phyloP scores from a whole-genome alignment of 2,113 vertebrate genomes.

The Rhynchopsitta pachyrhyncha region DNA sequence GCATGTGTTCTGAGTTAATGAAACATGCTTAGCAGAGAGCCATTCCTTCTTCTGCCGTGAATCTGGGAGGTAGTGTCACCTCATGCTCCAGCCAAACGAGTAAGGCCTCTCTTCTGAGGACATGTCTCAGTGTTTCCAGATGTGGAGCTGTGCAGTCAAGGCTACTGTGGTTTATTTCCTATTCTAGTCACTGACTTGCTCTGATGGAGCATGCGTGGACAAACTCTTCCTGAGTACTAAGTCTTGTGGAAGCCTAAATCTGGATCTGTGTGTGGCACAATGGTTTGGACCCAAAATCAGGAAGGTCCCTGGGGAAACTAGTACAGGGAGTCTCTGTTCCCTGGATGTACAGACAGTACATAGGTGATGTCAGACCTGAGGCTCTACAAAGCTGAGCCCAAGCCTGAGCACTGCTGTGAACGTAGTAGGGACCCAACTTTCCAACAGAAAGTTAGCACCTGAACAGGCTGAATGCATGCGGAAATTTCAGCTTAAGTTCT shows the following conservation, averaged over 20 bases:
- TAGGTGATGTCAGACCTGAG: not conserved
- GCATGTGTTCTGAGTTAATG: not conserved
- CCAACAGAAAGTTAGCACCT: not conserved
- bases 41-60: not conserved
- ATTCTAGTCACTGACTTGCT: not conserved
- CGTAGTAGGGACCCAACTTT: not conserved
- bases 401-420: too few species aligned
- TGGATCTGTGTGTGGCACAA: not conserved
- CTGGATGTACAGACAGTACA: accelerated
- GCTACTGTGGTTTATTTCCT: not conserved
- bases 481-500: not conserved
- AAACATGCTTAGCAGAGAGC: not conserved
- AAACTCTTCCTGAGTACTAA: not conserved
- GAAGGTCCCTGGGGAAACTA: not conserved
- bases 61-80: not conserved
- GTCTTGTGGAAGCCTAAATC: not conserved
- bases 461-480: not conserved
- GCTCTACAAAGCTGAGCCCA: not conserved
- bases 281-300: not conserved
- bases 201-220: not conserved
- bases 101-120: not conserved
- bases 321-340: not conserved
- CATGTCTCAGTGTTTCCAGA: not conserved
- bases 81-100: not conserved
- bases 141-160: not conserved